A percentile compares a stretch with the other conserved stretches of the same genome.
Conservation (phyloP, 2,113 vertebrate genomes). For the Aythya baeri region DNA sequence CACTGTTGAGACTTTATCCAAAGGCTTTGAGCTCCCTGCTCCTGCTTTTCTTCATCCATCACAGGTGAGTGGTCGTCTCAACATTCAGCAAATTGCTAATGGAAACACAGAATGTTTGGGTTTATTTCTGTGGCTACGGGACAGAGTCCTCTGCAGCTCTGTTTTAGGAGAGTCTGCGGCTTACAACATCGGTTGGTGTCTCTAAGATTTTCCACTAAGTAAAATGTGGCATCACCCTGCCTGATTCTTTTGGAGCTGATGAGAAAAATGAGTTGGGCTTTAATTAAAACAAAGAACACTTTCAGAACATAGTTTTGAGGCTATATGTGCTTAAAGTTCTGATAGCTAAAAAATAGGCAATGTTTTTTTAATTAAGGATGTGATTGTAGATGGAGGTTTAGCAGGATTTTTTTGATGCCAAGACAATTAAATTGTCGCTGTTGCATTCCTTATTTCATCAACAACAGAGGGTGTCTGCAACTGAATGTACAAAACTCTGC, state of each 20-base stretch:
- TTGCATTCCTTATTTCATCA: no score
- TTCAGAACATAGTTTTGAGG: neutral
- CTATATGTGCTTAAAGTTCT: neutral
- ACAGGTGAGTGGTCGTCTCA: neutral
- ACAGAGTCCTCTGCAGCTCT: neutral
- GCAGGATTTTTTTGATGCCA: neutral
- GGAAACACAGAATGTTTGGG: neutral
- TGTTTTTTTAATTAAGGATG: neutral
- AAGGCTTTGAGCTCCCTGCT: neutral
- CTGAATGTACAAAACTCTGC: no score
- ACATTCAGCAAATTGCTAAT: neutral
- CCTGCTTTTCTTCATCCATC: neutral
- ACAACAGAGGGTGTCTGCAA: no score
- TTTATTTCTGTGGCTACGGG: neutral
- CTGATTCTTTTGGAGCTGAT: neutral
- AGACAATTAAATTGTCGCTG: no score
- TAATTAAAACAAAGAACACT: neutral
- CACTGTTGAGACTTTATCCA: neutral
- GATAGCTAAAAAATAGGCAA: fast-evolving
- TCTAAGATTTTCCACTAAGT: neutral
- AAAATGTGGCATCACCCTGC: fast-evolving
- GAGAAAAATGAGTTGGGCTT: neutral
- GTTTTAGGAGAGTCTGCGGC: neutral
- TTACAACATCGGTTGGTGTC: neutral
- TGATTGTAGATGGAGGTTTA: neutral